These are phyloP conservation scores for Podiceps cristatus DNA, from an alignment of 2,113 vertebrate genomes.

Conservation along the genomic window DNA sequence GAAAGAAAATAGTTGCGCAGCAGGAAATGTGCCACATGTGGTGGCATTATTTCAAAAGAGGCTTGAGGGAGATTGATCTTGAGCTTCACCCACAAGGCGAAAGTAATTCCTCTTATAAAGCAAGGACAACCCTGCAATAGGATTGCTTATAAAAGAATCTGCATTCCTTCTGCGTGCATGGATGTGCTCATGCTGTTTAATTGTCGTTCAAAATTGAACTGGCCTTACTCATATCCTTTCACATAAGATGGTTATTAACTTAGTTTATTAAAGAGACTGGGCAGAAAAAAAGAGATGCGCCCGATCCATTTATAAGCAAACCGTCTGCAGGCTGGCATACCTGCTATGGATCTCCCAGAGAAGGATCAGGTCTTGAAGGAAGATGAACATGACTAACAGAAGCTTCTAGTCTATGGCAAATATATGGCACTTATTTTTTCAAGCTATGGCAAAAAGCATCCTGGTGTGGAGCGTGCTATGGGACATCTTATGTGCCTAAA, in stretches of 20 bases:
- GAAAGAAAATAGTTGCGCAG: conserved; percentile 3
- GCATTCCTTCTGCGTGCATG: not conserved
- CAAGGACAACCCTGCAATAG: not conserved
- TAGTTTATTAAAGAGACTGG: not conserved
- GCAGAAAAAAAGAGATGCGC: not conserved
- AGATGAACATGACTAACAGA: not conserved
- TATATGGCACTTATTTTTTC: not conserved
- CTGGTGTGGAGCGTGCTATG: rapidly evolving
- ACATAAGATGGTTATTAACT: not conserved
- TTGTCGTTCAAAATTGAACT: not conserved
- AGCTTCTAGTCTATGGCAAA: not conserved
- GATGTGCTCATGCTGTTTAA: not conserved
- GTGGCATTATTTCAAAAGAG: not conserved
- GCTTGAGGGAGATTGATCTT: not conserved
- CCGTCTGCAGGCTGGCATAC: not conserved
- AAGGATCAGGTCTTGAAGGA: not conserved
- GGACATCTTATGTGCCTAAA: not conserved
- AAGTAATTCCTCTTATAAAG: not conserved
- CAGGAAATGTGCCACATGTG: not conserved
- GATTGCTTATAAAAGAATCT: not conserved
- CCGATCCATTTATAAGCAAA: not conserved
- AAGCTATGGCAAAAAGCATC: not conserved
- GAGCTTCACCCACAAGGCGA: not conserved
- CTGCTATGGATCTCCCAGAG: not conserved
- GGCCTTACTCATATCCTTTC: not conserved